Evolutionary conservation across 2,113 vertebrate genomes (phyloP).

Genomic region (Dicentrarchus labrax): DNA sequence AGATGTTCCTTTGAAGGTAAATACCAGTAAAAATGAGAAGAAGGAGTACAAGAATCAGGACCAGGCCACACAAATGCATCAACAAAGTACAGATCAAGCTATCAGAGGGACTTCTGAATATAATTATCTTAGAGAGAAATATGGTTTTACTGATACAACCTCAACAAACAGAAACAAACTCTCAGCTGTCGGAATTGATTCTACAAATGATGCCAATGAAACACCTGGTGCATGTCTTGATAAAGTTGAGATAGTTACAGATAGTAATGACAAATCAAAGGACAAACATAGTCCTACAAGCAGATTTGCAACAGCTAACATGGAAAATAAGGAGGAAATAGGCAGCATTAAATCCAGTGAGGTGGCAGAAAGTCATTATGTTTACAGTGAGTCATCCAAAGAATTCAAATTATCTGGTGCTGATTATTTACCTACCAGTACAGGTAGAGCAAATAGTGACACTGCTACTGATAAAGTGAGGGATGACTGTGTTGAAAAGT

Average conservation of each 20-base stretch:
- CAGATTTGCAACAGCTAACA: conserved; percentile 22
- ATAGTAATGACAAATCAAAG: conserved; percentile 29
- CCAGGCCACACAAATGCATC: conserved; percentile 17
- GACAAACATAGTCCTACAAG: conserved; percentile 16
- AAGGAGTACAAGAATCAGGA: conserved; percentile 41
- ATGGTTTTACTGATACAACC: conserved; percentile 50
- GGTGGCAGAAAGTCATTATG: conserved; percentile 54
- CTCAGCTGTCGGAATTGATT: conserved; percentile 28
- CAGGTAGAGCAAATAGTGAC: conserved; percentile 37
- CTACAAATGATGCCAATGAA: conserved; percentile 36
- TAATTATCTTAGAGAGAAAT: conserved; percentile 67
- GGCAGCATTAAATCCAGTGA: conserved; percentile 33
- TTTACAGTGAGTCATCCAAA: conserved; percentile 74
- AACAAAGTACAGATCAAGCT: not conserved
- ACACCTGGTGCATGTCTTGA: conserved; percentile 15
- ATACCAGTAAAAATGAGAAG: conserved; percentile 41
- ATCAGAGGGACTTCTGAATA: conserved; percentile 50
- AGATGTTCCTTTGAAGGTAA: not conserved
- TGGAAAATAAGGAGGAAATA: conserved; percentile 46
- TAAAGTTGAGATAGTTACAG: conserved; percentile 21
- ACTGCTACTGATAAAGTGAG: conserved; percentile 34
- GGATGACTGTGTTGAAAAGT: conserved; percentile 31
- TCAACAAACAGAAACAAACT: conserved; percentile 54
- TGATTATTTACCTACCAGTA: conserved; percentile 11
- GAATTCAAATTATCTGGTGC: conserved; percentile 68